Evolutionary conservation across 2,797 vertebrate genomes (phyloP), one percentile per base, ranked within the genome.

Genomic region (Cyclura pinguis): DNA sequence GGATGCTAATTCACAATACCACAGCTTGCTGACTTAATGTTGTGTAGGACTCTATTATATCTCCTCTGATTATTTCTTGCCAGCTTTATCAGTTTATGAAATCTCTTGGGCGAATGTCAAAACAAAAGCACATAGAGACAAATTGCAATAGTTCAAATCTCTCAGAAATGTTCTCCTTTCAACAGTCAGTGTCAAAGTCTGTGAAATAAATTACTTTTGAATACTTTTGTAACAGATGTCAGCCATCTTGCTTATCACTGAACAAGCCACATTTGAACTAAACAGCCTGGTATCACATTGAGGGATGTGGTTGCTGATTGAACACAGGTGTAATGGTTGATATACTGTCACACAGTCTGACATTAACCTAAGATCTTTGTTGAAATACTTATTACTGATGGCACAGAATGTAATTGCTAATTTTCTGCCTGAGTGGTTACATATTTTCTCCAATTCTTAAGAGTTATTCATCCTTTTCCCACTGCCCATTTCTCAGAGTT

Each of bases 371-470:
- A 98, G 98, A 98, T 98, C 98, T 98, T 98, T 98, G 97, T 98
- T 98, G 98, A 98, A 99, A 98, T 98, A 98, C 98, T 98, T 98
- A 99, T 99, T 99, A 99, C 98, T 97, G 98, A 98, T 98, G 98
- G 98, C 98, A 99, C 94, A 27, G 97, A 98, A 98, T 97, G 98
- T 98, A 99, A 99, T 99, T 98, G 98, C 98, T 99, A 98, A 99
- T 99, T 99, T 99, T 99, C 98, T 98, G 98, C 98, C 97, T 97
- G 97, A 97, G 96, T 97, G 96, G 97, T 95, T 98, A 98, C 98
- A 98, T 98, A 99, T 99, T 99, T 98, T 98, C 95, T 97, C 95
- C 94, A 97, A 93, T 97, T 97, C 97, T 96, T 97, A 95, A 97
- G 97, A 98, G 97, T 97, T 98, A 98, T 98, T 98, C 97, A 98